Evolutionary conservation across 2,113 vertebrate species (phyloP).

Genomic region (Clarias batrachus): DNA sequence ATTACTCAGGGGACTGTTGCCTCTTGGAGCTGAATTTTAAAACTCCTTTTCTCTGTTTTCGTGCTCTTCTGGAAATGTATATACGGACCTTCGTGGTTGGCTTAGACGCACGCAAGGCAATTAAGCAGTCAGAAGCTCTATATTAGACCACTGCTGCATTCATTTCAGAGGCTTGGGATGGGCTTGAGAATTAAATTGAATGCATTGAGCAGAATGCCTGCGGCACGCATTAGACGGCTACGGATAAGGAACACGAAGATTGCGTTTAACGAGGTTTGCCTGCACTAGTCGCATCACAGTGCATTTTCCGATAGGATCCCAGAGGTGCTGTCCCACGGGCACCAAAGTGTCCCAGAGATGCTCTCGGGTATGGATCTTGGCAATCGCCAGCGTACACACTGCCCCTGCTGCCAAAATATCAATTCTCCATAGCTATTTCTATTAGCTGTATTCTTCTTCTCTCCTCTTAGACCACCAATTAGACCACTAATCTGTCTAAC

Average conservation of each 20-base stretch:
- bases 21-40: conserved; percentile 30
- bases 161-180: conserved; percentile 22
- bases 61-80: not conserved
- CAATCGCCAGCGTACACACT: conserved; percentile 31
- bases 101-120: conserved; percentile 30
- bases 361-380: conserved; percentile 34
- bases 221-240: not conserved
- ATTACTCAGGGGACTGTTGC: conserved; percentile 27
- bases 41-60: not conserved
- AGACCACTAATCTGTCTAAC: conserved; percentile 38
- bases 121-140: conserved; percentile 32
- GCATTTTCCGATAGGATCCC: not conserved
- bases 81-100: conserved; percentile 2
- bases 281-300: conserved; percentile 12
- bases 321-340: conserved; percentile 23
- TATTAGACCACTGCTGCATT: conserved; percentile 17
- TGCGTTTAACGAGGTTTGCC: not conserved
- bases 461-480: conserved; percentile 24
- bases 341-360: not conserved
- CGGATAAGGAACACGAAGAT: not conserved
- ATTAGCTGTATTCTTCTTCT: not conserved
- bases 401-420: conserved; percentile 44
- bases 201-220: not conserved
- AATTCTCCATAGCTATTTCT: not conserved
- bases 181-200: conserved; percentile 21